phyloP scores from a whole-genome alignment of 2,797 vertebrate genomes.

The Dryobates pubescens region DNA sequence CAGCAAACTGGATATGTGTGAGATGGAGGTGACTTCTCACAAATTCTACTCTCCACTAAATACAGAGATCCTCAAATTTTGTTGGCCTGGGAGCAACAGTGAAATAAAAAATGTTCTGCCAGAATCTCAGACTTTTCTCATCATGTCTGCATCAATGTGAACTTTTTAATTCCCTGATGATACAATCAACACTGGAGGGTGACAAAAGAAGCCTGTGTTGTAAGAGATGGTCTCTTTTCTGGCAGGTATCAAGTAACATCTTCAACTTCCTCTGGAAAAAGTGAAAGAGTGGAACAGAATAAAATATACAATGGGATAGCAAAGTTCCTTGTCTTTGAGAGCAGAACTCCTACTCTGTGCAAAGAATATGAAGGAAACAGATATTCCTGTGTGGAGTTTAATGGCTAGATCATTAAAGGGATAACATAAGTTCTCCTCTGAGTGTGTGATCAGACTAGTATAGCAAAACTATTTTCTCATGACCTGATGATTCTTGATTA shows the following conservation, averaged over 20 bases:
- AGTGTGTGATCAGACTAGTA: background rate
- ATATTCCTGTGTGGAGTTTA: background rate
- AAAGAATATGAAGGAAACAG: conserved; percentile 47
- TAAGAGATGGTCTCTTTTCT: conserved; percentile 37
- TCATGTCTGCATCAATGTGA: background rate
- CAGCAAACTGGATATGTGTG: background rate
- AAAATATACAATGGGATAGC: conserved; percentile 46
- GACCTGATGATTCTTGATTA: background rate
- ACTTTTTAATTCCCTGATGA: conserved; percentile 18
- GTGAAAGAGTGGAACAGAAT: background rate
- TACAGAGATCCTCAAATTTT: background rate
- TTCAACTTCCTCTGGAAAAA: background rate
- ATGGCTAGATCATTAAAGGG: background rate
- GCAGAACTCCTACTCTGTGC: conserved; percentile 17
- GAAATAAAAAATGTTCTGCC: conserved; percentile 26
- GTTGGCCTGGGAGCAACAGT: background rate
- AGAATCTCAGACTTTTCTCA: conserved; percentile 35
- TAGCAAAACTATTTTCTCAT: background rate
- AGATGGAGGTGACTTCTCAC: conserved; percentile 8
- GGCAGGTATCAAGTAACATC: conserved; percentile 35
- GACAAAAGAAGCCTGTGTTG: background rate
- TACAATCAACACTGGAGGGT: background rate
- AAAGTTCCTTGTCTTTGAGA: conserved; percentile 34
- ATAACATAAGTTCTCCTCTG: background rate
- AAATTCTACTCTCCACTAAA: background rate